Evolutionary conservation across 1,140 invertebrate genomes (phyloP), one percentile per base, ranked within the genome.

Genomic region (Bombus superbus): DNA sequence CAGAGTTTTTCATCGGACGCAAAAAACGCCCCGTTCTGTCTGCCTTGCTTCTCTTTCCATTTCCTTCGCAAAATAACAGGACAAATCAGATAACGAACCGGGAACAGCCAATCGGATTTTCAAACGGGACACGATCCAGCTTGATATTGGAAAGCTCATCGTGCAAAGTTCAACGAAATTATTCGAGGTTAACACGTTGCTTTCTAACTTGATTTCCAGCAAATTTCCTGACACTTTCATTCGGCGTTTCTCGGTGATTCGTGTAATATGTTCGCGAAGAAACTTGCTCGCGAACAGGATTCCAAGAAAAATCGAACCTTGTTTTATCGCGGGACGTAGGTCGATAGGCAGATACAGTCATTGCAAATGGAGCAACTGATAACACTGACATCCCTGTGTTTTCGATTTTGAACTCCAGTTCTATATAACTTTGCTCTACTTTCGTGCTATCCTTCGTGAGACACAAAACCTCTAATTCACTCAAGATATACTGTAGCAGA

Each of bases 311-410:
- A 15, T 40, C 6, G 8, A 62, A 40, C 35, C 3, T 32, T 32
- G 42, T 85, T 89, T 85, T 85, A 85, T 85, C 86, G 78, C 8
- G n/a, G 22, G 78, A 89, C 86, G 28, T 62, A 62, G 86, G 40
- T 77, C 78, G 78, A 74, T 84, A 10, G 59, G 57, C 22, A 69
- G 42, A 25, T 53, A 71, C 57, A 69, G 40, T 83, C 66, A 80
- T 88, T 88, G 83, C 81, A 75, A 83, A 79, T 66, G 80, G 86
- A n/a, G 35, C 62, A 47, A 22, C 62, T 75, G 87, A 88, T 88
- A 88, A 88, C 86, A 28, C 42, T 32, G 25, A 47, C n/a, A 42
- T 57, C n/a, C 44, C 40, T 69, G 10, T 28, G 68, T 57, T 68
- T 53, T 35, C 47, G 28, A 73, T 22, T 66, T 81, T 35, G 18